These are phyloP conservation scores for Agrotis puta DNA, from an alignment of 2,888 invertebrate species.

Conservation along the genomic window DNA sequence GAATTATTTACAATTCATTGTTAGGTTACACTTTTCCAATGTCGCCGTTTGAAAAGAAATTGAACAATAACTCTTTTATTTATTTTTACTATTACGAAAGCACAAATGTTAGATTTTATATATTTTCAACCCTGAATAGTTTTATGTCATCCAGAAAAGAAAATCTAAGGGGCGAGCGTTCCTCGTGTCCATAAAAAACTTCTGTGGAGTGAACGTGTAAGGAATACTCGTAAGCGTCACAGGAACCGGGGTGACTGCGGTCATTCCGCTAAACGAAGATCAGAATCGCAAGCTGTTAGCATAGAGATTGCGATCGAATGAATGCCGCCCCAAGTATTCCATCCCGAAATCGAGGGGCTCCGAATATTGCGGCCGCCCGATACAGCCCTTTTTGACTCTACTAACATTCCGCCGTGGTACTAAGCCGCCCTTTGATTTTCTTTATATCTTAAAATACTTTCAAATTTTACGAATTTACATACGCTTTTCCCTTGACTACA, in stretches of 20 bases:
- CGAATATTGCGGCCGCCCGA: slow-evolving; percentile 87
- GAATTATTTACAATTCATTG: slow-evolving; percentile 31
- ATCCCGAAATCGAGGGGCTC: slow-evolving; percentile 87
- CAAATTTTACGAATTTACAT: slow-evolving; percentile 76
- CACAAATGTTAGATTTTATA: slow-evolving; percentile 61
- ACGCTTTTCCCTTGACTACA: slow-evolving; percentile 64
- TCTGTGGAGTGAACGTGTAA: slow-evolving; percentile 88
- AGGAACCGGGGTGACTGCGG: slow-evolving; percentile 88
- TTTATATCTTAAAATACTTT: slow-evolving; percentile 79
- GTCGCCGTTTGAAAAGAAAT: slow-evolving; percentile 26
- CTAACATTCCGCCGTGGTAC: slow-evolving; percentile 83
- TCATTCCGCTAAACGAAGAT: slow-evolving; percentile 91
- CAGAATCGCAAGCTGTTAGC: slow-evolving; percentile 91
- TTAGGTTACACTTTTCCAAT: slow-evolving; percentile 8
- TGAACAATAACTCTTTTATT: slow-evolving; percentile 31
- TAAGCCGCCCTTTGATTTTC: slow-evolving; percentile 85
- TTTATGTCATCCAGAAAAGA: slow-evolving; percentile 80
- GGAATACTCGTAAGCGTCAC: slow-evolving; percentile 87
- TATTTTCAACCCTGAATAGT: slow-evolving; percentile 71
- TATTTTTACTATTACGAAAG: slow-evolving; percentile 56
- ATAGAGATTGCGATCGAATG: slow-evolving; percentile 91
- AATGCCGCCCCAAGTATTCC: slow-evolving; percentile 88
- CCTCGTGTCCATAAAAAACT: slow-evolving; percentile 87
- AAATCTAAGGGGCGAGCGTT: slow-evolving; percentile 82
- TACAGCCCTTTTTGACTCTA: slow-evolving; percentile 85